Conservation (phyloP, 1,140 invertebrate genomes). For the Aporrectodea caliginosa region DNA sequence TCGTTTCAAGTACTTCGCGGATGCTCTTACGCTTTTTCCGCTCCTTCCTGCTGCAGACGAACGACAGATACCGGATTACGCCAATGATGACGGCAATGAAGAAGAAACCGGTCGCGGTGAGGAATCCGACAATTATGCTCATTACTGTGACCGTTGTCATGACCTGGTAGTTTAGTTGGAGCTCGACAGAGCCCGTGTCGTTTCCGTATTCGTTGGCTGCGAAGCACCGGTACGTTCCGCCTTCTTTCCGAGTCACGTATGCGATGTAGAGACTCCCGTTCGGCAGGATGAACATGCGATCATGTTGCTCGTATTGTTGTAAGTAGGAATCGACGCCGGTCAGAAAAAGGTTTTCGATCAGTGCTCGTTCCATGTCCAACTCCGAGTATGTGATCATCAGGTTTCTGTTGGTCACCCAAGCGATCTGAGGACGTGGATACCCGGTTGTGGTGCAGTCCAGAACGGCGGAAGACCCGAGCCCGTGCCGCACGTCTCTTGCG, state of each 20-base stretch:
- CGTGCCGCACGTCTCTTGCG: not conserved
- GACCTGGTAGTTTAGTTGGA: conserved; percentile 69
- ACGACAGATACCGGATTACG: conserved; percentile 58
- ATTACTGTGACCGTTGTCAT: conserved; percentile 76
- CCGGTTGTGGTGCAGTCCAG: not conserved
- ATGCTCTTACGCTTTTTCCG: conserved; percentile 35
- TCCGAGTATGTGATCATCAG: not conserved
- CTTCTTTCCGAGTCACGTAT: conserved; percentile 60
- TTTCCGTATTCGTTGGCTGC: not conserved
- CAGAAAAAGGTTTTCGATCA: not conserved
- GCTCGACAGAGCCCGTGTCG: conserved; percentile 11
- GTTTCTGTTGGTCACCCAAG: conserved; percentile 19
- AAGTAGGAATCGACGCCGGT: not conserved
- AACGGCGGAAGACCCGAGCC: not conserved
- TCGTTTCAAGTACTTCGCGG: conserved; percentile 41
- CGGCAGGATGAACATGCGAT: conserved; percentile 56
- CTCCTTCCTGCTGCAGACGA: conserved; percentile 21
- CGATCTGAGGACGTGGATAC: not conserved
- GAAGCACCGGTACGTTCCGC: not conserved
- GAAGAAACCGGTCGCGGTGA: conserved; percentile 73
- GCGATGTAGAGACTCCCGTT: conserved; percentile 69
- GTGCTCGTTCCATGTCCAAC: not conserved
- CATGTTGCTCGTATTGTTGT: too few species aligned
- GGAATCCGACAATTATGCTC: conserved; percentile 75
- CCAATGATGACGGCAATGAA: conserved; percentile 72